phyloP scores from a whole-genome alignment of 2,888 invertebrate genomes.

The Zygothrica quintamaculata region DNA sequence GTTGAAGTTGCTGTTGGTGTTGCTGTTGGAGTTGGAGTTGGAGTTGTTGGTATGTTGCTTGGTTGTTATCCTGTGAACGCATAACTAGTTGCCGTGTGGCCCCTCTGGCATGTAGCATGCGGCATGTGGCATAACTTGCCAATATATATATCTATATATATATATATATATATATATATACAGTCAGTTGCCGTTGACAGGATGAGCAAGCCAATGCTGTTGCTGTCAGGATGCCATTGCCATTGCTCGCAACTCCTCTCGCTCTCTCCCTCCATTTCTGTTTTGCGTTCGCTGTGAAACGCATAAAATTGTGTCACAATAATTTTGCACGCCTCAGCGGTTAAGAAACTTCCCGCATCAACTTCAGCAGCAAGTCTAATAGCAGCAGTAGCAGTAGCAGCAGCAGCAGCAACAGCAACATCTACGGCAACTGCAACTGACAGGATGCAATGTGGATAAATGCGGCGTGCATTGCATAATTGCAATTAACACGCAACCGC shows the following conservation, averaged over 20 bases:
- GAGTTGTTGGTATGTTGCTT: not conserved
- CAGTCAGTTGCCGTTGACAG: slow-evolving; percentile 38
- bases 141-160: no score
- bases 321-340: slow-evolving; percentile 78
- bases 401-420: no score
- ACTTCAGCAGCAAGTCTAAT: no score
- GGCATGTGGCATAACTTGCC: slow-evolving; percentile 62
- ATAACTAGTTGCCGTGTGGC: slow-evolving; percentile 48
- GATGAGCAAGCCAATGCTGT: slow-evolving; percentile 58
- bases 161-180: no score
- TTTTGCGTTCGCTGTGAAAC: no score
- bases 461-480: slow-evolving; percentile 69
- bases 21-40: slow-evolving; percentile 2
- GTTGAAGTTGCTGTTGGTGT: no score
- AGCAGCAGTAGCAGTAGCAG: no score
- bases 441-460: slow-evolving; percentile 62
- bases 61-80: slow-evolving; percentile 32
- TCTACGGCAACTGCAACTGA: slow-evolving; percentile 68
- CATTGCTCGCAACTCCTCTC: no score
- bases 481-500: slow-evolving; percentile 70
- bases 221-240: slow-evolving; percentile 33
- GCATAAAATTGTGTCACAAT: slow-evolving; percentile 83
- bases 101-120: slow-evolving; percentile 53
- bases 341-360: slow-evolving; percentile 54
- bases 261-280: slow-evolving; percentile 37